Evolutionary conservation across 1,140 invertebrate species (phyloP), one percentile per base, ranked within the genome.

Genomic region (Drosophila nigrodunni): DNA sequence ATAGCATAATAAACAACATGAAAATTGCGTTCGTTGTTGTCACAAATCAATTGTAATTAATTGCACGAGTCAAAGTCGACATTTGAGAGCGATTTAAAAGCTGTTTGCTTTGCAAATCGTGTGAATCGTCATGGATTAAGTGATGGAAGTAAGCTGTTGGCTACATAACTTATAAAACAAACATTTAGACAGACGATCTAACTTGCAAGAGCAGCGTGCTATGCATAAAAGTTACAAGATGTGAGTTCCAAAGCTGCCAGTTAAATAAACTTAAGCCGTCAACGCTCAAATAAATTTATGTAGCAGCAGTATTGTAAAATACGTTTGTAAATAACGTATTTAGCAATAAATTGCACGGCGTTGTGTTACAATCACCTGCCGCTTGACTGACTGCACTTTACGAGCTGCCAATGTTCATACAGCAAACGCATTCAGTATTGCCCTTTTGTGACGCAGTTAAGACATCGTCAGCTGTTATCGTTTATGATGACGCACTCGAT

Each of bases 41-140:
- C 82, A 75, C 78, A 80, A 85, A 85, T 85, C 82, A 86, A 86
- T 86, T 81, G 82, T 62, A 79, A 74, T 78, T 86, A 86, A 85
- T 86, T 86, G 71, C 71, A 70, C 70, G 64, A 55, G 37, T 69
- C 37, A 62, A 54, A 52, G 18, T 9, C 44, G 13, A 49, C 30
- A 21, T 37, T 21, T 35, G 10, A 21, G 15, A 35, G 30, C 30
- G n/a, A 11, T 25, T n/a, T 34, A 9, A 25, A 62, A 50, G 7
- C 35, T 41, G 35, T 25, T n/a, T 39, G 46, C 46, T 52, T 13
- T 52, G 7, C 3, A 41, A 41, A 30, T 30, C 6, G 25, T 30
- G 25, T 2, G 25, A 30, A 30, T 30, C 25, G 25, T 0, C 6
- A 30, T 4, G 25, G 25, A 30, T 30, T 4, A 30, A 30, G 4